Evolutionary conservation across 2,113 vertebrate genomes (phyloP), one percentile per base, ranked within the genome.

Genomic region (Aythya baeri): DNA sequence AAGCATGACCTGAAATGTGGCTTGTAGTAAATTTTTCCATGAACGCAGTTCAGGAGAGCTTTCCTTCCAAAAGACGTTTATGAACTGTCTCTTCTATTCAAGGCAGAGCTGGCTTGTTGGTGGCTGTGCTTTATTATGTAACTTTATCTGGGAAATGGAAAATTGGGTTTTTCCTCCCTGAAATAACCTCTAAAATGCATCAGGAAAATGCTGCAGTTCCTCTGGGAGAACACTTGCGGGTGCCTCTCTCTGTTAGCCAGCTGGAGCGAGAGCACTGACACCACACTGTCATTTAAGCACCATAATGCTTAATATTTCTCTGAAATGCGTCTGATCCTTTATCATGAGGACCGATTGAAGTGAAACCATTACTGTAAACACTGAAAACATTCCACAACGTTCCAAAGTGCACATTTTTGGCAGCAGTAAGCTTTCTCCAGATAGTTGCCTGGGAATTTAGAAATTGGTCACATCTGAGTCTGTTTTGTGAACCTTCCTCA

Each of bases 351-450:
- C 70, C 38, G 54, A 76, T 54, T 6, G 58, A 84, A 95, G 58
- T 1, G 2, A 78, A 92, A 25, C 62, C 5, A 3, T 84, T 89
- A 7, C 83, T 92, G 54, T 73, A 89, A 95, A 89, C 86, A 86
- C 65, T 73, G 88, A 84, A 76, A 59, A 91, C 31, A 46, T 76
- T 62, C 90, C 79, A 77, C 21, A 81, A 54, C 82, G 83, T 91
- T 95, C 77, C 74, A 49, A 83, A 76, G 88, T 26, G 63, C 80
- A 59, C 70, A 52, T 89, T 93, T 94, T 93, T 96, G 92, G 93
- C 93, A 85, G 77, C 15, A 1, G 23, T 17, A 27, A 82, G 44
- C 49, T 78, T 78, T 87, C 74, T 78, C 54, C 9, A 0, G 57
- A 72, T 67, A 90, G 74, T 71, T 84, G 57, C 77, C 78, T 83